Evolutionary conservation across 2,797 vertebrate genomes (phyloP).

Genomic region (Peromyscus melanophrys): DNA sequence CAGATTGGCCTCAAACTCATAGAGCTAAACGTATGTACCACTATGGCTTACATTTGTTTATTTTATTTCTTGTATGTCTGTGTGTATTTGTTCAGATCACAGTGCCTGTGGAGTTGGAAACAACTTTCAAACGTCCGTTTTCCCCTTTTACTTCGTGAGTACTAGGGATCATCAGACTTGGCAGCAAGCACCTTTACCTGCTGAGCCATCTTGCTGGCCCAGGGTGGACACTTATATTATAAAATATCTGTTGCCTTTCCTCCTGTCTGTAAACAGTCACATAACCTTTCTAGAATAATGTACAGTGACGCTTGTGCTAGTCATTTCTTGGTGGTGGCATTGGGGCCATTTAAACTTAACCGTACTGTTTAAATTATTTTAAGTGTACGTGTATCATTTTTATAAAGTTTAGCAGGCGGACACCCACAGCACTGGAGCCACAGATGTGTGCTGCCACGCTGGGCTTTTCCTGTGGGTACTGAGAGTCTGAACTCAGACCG

Average conservation of each 20-base stretch:
- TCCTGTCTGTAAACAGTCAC: neutral
- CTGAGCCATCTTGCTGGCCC: neutral
- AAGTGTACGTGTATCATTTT: neutral
- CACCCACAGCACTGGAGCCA: too few relatives aligned
- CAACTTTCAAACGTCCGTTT: neutral
- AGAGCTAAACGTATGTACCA: neutral
- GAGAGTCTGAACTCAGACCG: neutral
- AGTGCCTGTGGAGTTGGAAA: neutral
- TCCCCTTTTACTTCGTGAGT: too few relatives aligned
- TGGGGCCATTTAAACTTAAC: neutral
- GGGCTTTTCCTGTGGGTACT: neutral
- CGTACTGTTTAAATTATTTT: constrained; percentile 1
- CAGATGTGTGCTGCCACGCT: too few relatives aligned
- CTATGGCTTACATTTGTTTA: neutral
- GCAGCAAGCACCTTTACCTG: neutral
- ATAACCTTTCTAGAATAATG: constrained; percentile 54
- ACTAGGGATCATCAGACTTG: neutral
- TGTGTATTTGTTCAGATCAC: neutral
- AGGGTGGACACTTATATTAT: neutral
- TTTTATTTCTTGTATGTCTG: neutral
- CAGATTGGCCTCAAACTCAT: neutral
- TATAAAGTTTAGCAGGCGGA: neutral
- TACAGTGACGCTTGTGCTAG: neutral
- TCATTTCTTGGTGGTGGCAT: neutral
- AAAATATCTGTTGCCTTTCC: constrained; percentile 44